These are phyloP conservation scores for Ophioninae sp. DNA, from an alignment of 2,888 invertebrate species.

Conservation along the genomic window DNA sequence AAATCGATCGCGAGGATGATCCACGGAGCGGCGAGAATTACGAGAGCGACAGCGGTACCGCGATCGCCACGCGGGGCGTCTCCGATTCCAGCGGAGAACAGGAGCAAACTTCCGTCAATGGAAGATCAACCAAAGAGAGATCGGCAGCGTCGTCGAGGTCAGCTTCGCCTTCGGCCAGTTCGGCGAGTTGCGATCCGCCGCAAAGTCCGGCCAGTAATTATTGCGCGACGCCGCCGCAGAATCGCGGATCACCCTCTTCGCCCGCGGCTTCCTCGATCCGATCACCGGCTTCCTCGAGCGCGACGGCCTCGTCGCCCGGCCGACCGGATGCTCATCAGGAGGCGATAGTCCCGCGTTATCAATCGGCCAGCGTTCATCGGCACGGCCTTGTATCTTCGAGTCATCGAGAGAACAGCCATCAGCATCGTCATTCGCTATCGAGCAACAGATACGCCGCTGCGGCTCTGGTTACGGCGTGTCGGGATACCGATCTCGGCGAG, in stretches of 20 bases:
- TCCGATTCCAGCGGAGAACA: constrained; percentile 27
- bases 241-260: constrained; percentile 76
- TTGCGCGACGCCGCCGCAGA: constrained; percentile 68
- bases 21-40: constrained; percentile 68
- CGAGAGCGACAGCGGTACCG: constrained; percentile 69
- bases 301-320: constrained; percentile 77
- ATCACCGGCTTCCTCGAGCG: constrained; percentile 77
- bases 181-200: constrained; percentile 73
- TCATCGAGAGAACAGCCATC: constrained; percentile 60
- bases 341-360: constrained; percentile 73
- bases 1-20: constrained; percentile 64
- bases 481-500: constrained; percentile 72
- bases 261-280: constrained; percentile 77
- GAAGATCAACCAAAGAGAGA: constrained; percentile 22
- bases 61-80: constrained; percentile 70
- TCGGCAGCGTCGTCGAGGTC: constrained; percentile 69
- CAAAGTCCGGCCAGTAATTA: constrained; percentile 70
- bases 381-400: constrained; percentile 27
- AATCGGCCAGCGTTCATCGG: constrained; percentile 58
- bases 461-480: constrained; percentile 51
- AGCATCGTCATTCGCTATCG: constrained; percentile 70
- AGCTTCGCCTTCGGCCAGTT: constrained; percentile 76
- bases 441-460: constrained; percentile 67
- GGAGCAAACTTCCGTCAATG: constrained; percentile 36
- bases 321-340: constrained; percentile 73